phyloP scores from a whole-genome alignment of 2,113 vertebrate species.

The Dromaius novaehollandiae region DNA sequence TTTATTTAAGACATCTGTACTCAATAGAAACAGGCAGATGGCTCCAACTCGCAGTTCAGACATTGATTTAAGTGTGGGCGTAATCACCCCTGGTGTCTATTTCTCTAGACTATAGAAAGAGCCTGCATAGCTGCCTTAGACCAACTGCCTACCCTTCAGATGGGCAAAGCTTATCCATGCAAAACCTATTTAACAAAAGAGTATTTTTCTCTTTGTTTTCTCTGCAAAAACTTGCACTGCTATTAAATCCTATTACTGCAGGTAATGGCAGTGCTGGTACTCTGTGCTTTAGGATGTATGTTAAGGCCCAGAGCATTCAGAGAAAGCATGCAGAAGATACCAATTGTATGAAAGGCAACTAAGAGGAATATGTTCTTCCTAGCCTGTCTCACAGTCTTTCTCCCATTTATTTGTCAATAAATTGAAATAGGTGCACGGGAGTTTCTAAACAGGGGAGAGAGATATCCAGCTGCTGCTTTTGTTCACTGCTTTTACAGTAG shows the following conservation, averaged over 20 bases:
- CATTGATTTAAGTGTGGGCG: not conserved
- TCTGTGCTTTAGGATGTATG: not conserved
- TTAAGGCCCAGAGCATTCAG: not conserved
- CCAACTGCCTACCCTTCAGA: not conserved
- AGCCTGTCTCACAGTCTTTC: not conserved
- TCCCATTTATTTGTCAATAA: not conserved
- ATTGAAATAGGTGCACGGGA: not conserved
- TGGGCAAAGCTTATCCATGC: not conserved
- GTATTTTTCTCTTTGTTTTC: not conserved
- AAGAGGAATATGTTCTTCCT: not conserved
- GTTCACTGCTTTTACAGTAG: not conserved
- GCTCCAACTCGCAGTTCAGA: not conserved
- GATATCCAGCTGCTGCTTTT: not conserved
- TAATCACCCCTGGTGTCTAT: not conserved
- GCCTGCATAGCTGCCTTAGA: not conserved
- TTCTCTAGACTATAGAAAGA: not conserved
- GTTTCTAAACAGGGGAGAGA: not conserved
- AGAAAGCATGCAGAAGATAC: not conserved
- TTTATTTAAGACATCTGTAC: not conserved
- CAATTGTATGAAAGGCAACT: not conserved
- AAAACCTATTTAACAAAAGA: not conserved
- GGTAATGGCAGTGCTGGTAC: not conserved
- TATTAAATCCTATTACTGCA: not conserved
- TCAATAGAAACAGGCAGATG: not conserved
- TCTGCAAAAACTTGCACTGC: not conserved